Evolutionary conservation across 2,888 invertebrate species (phyloP), one percentile per base, ranked within the genome.

Genomic region (Dexiosoma caninum): DNA sequence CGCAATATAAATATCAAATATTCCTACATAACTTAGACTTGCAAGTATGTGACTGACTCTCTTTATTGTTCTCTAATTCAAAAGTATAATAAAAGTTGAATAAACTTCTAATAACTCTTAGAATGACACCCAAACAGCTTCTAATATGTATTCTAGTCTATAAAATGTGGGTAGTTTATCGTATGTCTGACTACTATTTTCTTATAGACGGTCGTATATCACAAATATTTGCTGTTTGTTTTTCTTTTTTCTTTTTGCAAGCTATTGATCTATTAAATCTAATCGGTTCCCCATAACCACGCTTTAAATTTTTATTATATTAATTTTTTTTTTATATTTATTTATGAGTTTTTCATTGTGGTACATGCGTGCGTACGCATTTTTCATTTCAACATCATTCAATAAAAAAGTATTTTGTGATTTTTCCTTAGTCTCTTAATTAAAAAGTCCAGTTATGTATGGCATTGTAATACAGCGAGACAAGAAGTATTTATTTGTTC

Each of bases 381-480:
- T 19, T 46, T 8, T 14, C n/a, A 40, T 75, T 75, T 66, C 74
- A 55, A 64, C 74, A 66, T 46, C 46, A 57, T 57, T 55, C 21
- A n/a, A 37, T 27, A 35, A n/a, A n/a, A n/a, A n/a, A 16, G 2
- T 37, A 6, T 27, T n/a, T 53, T 44, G 14, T 37, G 0, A 12
- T 70, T 70, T 59, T 27, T 19, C 37, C 7, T 40, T n/a, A 2
- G 19, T 32, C n/a, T 67, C 35, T 59, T 9, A 55, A 55, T 64
- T 44, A 55, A 72, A 72, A 74, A 74, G 57, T 74, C 55, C 74
- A 74, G 74, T 74, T 74, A 74, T 60, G 35, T 40, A 40, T 60
- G 14, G 14, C 30, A 35, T 46, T 23, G 9, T 12, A 57, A 49
- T 40, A 21, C 12, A 21, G 7, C 10, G 1, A n/a, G n/a, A 59